Evolutionary conservation across 2,888 invertebrate genomes (phyloP).

Genomic region (Phengaris arion): DNA sequence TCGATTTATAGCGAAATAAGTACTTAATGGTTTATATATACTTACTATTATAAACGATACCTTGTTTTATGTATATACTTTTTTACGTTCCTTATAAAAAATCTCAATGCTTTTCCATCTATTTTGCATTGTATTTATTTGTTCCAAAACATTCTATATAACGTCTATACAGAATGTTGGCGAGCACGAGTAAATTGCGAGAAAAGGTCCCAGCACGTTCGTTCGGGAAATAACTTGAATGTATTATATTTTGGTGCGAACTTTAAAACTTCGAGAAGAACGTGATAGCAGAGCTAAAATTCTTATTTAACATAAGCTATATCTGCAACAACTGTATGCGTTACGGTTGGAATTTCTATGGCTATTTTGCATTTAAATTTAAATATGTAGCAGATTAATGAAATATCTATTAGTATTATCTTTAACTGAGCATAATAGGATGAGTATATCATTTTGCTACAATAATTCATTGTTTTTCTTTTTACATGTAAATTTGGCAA

Average conservation of each 20-base stretch:
- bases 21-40: no score
- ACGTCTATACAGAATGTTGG: slow-evolving; percentile 31
- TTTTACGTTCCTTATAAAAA: no score
- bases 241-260: slow-evolving; percentile 26
- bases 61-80: no score
- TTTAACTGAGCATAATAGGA: neutral
- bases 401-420: neutral
- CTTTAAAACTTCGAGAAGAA: slow-evolving; percentile 25
- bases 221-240: slow-evolving; percentile 42
- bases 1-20: no score
- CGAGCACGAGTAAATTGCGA: slow-evolving; percentile 46
- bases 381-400: neutral
- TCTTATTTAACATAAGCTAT: slow-evolving; percentile 16
- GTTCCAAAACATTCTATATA: neutral
- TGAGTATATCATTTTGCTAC: no score
- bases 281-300: slow-evolving; percentile 16
- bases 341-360: neutral
- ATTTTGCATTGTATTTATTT: neutral
- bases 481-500: no score
- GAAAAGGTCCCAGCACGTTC: slow-evolving; percentile 46
- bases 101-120: neutral
- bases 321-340: neutral
- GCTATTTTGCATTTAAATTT: neutral
- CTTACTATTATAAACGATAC: no score
- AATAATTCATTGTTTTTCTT: no score